Evolutionary conservation across 1,140 invertebrate genomes (phyloP).

Genomic region (Nymphalis io): DNA sequence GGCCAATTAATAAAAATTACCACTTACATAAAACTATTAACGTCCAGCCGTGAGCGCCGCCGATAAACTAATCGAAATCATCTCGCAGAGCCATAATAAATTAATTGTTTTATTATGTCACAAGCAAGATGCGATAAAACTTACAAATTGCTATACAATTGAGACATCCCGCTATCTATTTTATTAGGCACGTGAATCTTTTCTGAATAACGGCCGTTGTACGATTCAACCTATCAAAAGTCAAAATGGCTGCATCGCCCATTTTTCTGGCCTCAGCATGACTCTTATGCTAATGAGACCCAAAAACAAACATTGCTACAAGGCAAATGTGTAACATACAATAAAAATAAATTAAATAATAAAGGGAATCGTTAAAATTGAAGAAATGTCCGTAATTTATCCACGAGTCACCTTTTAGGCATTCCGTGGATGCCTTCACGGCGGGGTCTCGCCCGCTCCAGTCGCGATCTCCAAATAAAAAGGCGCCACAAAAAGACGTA

Average conservation of each 20-base stretch:
- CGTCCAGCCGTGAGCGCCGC: constrained; percentile 68
- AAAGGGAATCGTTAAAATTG: constrained; percentile 78
- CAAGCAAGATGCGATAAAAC: constrained; percentile 62
- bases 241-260: constrained; percentile 56
- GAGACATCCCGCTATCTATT: constrained; percentile 76
- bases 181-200: constrained; percentile 62
- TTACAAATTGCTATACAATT: constrained; percentile 72
- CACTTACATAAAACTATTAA: constrained; percentile 74
- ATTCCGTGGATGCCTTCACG: constrained; percentile 70
- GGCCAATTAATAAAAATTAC: constrained; percentile 77
- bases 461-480: constrained; percentile 73
- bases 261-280: constrained; percentile 65
- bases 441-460: constrained; percentile 69
- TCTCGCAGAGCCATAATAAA: constrained; percentile 67
- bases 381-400: constrained; percentile 75
- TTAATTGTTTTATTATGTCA: constrained; percentile 79
- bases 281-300: constrained; percentile 72
- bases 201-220: constrained; percentile 51
- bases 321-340: constrained; percentile 77
- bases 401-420: constrained; percentile 75
- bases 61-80: constrained; percentile 76
- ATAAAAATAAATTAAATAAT: constrained; percentile 80
- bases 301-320: constrained; percentile 79
- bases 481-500: constrained; percentile 77
- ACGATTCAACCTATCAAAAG: constrained; percentile 65